Base-by-base conservation (phyloP, 2,113 vertebrate genomes). In the Chionomys nivalis region DNA sequence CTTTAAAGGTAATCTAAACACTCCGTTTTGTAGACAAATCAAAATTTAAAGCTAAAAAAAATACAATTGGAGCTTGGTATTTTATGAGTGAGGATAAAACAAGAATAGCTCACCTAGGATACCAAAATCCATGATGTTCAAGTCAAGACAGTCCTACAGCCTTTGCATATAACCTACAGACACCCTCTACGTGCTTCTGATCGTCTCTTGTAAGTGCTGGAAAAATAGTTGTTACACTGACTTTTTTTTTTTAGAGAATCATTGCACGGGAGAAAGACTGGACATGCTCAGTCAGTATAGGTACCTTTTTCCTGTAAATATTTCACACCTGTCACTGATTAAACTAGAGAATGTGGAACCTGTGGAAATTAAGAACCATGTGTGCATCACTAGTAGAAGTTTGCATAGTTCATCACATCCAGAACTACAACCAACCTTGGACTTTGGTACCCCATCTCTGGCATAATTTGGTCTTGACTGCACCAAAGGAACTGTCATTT, bases 21-120 rank as follows among this genome's bases (percentile, higher is more conserved):
- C 47, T 91, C 39, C 6, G n/a, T 61, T 91, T 93, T 86, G 8
- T 75, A 90, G 81, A 61, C 44, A 87, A 76, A 47, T 89, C 90
- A n/a, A 95, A 93, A 65, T 81, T 44, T 91, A 11, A 86, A 93
- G 23, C 19, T 49, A 73, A 91, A 52, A 12, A 66, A 58, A 65
- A 52, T n/a, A 66, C 47, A 73, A 5, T 39, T 52, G 24, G 3
- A 39, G 2, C 26, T 13, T 77, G 31, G 5, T 78, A 28, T 55
- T 68, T 10, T 26, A 63, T 61, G 17, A 28, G 39, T 44, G 39
- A 5, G 17, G 7, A 31, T 36, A n/a, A 61, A 72, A 3, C 4
- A 1, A 58, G 12, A 1, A 78, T 28, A 58, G n/a, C 13, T 26
- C 9, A 3, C 7, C 7, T 13, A 14, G 28, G 66, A 63, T 58